A percentile compares a stretch with the other conserved stretches of the same genome.
Conservation (phyloP, 2,888 invertebrate species). For the Blastobasis lacticolella region DNA sequence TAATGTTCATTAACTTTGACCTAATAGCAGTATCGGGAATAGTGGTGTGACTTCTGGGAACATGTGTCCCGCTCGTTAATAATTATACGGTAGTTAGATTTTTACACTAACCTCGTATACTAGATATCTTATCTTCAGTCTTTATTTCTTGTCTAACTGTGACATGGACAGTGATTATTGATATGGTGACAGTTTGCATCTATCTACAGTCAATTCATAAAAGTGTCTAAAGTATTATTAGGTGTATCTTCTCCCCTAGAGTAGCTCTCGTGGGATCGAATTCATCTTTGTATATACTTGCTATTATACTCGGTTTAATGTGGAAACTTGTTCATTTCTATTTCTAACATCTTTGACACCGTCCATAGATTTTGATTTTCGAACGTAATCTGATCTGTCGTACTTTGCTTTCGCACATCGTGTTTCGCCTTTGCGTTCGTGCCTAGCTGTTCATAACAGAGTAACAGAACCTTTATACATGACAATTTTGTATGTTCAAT, state of each 20-base stretch:
- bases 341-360: conserved; percentile 41
- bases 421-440: conserved; percentile 1
- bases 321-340: neutral
- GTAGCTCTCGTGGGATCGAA: neutral
- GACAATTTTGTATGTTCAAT: conserved; percentile 38
- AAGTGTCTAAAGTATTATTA: conserved; percentile 10
- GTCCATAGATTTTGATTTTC: conserved; percentile 39
- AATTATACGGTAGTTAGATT: conserved; percentile 36
- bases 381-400: neutral
- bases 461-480: conserved; percentile 13
- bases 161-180: conserved; percentile 12
- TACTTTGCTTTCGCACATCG: conserved; percentile 21
- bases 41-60: conserved; percentile 17
- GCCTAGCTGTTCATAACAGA: conserved; percentile 10
- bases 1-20: conserved; percentile 16
- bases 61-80: conserved; percentile 52
- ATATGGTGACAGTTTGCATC: conserved; percentile 14
- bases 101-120: conserved; percentile 37
- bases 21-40: conserved; percentile 21
- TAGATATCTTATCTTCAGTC: conserved; percentile 14
- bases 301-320: conserved; percentile 19
- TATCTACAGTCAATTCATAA: conserved; percentile 36
- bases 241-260: conserved; percentile 4
- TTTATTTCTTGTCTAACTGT: conserved; percentile 18
- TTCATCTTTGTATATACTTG: conserved; percentile 11